phyloP scores from a whole-genome alignment of 2,888 invertebrate genomes.

The Drosophila mettleri region DNA sequence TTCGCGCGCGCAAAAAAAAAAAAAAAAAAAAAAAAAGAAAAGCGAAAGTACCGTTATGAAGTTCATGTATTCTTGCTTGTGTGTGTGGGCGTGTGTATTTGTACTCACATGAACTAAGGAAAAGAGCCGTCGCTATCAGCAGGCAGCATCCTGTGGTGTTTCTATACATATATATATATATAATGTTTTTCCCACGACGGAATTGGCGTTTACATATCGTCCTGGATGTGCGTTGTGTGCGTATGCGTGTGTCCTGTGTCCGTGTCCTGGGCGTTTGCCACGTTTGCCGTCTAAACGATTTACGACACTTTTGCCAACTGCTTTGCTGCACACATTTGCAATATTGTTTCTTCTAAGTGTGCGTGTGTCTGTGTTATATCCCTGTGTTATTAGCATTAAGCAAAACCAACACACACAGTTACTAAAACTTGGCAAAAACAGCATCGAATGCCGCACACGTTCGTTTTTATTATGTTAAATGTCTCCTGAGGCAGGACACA shows the following conservation, averaged over 20 bases:
- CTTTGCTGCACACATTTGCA: conserved; percentile 72
- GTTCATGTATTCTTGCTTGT: conserved; percentile 39
- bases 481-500: conserved; percentile 70
- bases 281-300: conserved; percentile 80
- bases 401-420: conserved; percentile 51
- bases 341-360: conserved; percentile 67
- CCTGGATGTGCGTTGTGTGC: conserved; percentile 32
- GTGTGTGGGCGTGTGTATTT: conserved; percentile 20
- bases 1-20: conserved; percentile 35
- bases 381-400: conserved; percentile 72
- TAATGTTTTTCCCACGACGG: conserved; percentile 71
- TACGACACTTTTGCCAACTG: conserved; percentile 80
- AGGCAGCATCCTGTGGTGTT: conserved; percentile 49
- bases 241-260: conserved; percentile 26
- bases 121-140: conserved; percentile 50
- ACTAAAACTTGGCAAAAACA: conserved; percentile 59
- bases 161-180: conserved; percentile 6
- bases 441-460: conserved; percentile 75
- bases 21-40: conserved; percentile 23
- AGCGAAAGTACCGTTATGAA: conserved; percentile 49
- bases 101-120: conserved; percentile 53
- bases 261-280: conserved; percentile 57
- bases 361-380: conserved; percentile 31
- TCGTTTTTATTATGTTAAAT: conserved; percentile 80
- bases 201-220: conserved; percentile 72